phyloP scores from a whole-genome alignment of 2,888 invertebrate genomes.

The Eupeodes latifasciatus region DNA sequence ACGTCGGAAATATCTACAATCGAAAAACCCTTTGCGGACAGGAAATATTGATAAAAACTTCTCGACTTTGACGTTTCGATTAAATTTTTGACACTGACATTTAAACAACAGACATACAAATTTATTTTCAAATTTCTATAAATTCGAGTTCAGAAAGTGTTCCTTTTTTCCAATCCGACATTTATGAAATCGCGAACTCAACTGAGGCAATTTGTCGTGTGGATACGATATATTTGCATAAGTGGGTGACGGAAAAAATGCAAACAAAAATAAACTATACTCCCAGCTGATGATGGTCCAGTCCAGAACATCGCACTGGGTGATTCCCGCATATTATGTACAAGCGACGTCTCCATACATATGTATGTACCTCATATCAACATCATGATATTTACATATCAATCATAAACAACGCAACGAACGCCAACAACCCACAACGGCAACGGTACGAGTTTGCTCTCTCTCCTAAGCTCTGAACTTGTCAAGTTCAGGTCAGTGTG shows the following conservation, averaged over 20 bases:
- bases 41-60: neutral
- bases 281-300: constrained; percentile 56
- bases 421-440: constrained; percentile 1
- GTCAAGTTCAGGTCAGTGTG: constrained; percentile 76
- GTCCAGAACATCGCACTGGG: constrained; percentile 33
- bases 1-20: neutral
- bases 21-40: neutral
- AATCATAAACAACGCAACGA: constrained; percentile 26
- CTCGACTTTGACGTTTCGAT: neutral
- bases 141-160: neutral
- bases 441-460: no score
- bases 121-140: constrained; percentile 9
- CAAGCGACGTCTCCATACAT: no score
- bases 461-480: constrained; percentile 37
- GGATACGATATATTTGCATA: constrained; percentile 34
- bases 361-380: neutral
- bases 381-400: constrained; percentile 42
- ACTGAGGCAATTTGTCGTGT: constrained; percentile 56
- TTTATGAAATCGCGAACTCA: constrained; percentile 62
- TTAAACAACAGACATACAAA: neutral
- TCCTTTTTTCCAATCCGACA: constrained; percentile 56
- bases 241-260: constrained; percentile 21
- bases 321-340: constrained; percentile 12
- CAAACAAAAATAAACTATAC: constrained; percentile 15
- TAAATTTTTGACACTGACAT: neutral